These are phyloP conservation scores for Cetonia aurata DNA, from an alignment of 2,888 invertebrate species.

Conservation along the genomic window DNA sequence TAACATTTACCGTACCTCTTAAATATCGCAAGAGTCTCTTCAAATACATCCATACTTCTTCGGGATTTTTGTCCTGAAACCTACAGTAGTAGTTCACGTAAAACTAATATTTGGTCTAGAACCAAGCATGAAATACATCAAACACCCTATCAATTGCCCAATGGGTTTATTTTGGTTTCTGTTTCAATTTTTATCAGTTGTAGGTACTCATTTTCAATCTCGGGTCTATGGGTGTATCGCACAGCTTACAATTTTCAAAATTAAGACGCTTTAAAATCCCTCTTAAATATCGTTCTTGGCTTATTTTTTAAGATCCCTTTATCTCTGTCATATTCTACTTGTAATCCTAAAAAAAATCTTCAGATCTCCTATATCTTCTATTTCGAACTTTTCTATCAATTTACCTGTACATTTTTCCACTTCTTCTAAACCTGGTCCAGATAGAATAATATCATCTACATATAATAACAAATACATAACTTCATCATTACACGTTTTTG, in stretches of 20 bases:
- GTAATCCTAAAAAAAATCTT: background rate
- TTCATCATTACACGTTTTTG: background rate
- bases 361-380: background rate
- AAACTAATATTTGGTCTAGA: no score
- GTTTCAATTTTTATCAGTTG: no score
- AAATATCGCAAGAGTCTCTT: no score
- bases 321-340: background rate
- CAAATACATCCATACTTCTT: no score
- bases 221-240: background rate
- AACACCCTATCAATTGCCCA: no score
- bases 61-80: no score
- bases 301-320: background rate
- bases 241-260: slow-evolving; percentile 40
- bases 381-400: background rate
- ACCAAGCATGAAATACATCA: no score
- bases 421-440: background rate
- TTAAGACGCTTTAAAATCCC: slow-evolving; percentile 42
- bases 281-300: background rate
- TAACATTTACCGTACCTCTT: no score
- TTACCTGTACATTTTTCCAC: background rate
- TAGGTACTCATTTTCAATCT: no score
- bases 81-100: no score
- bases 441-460: slow-evolving; percentile 11
- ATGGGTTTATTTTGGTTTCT: no score
- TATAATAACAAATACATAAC: background rate